phyloP scores from a whole-genome alignment of 2,113 vertebrate species.

The Lepus timidus region DNA sequence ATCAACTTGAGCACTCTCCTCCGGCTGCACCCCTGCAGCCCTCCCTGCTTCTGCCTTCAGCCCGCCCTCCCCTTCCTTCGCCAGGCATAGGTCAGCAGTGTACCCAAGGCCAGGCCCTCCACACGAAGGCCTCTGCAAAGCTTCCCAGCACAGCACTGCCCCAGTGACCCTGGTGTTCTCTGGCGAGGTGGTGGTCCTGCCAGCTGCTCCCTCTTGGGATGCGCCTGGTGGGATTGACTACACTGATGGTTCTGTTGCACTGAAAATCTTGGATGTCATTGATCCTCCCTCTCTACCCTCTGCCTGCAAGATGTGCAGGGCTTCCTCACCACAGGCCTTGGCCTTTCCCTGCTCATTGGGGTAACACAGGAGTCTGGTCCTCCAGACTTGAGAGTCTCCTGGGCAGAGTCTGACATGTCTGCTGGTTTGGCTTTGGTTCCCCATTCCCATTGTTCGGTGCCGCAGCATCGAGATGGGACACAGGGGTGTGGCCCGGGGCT shows the following conservation, averaged over 20 bases:
- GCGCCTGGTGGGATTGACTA: fast-evolving
- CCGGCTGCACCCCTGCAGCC: neutral
- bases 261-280: neutral
- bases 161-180: too few species aligned
- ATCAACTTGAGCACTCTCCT: neutral
- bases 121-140: neutral
- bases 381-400: neutral
- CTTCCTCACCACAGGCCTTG: neutral
- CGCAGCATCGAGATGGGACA: neutral
- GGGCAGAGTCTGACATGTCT: neutral
- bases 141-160: neutral
- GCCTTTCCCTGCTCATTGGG: too few species aligned
- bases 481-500: neutral
- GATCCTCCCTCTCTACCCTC: fast-evolving
- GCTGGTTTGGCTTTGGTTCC: fast-evolving
- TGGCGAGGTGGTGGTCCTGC: neutral
- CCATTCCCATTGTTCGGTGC: fast-evolving
- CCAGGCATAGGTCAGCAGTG: neutral
- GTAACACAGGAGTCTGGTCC: fast-evolving
- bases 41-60: too few species aligned
- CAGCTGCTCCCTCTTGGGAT: fast-evolving
- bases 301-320: fast-evolving
- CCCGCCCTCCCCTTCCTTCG: too few species aligned
- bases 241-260: fast-evolving
- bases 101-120: too few species aligned